Evolutionary conservation across 2,797 vertebrate genomes (phyloP).

Genomic region (Lagorchestes hirsutus): DNA sequence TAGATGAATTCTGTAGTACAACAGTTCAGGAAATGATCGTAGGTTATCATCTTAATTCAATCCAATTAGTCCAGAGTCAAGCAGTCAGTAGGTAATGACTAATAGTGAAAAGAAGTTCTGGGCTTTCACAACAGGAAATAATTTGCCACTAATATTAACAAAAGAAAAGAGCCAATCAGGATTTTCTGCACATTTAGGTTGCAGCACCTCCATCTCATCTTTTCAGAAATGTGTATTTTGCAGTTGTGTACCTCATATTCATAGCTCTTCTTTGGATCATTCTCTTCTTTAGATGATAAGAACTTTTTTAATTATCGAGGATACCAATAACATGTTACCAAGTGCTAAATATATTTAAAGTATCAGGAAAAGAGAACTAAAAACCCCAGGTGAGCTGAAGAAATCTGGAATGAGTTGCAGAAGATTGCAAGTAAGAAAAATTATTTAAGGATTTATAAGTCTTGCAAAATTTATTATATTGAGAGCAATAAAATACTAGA

Average conservation of each 20-base stretch:
- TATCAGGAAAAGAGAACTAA: conserved; percentile 12
- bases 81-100: background rate
- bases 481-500: background rate
- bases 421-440: background rate
- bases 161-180: background rate
- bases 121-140: background rate
- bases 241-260: background rate
- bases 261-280: background rate
- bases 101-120: background rate
- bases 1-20: background rate
- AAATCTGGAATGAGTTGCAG: background rate
- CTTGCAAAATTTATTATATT: background rate
- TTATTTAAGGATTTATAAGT: background rate
- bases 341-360: background rate
- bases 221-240: conserved; percentile 5
- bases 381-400: background rate
- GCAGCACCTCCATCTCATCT: background rate
- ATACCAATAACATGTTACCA: background rate
- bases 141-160: background rate
- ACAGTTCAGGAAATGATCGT: background rate
- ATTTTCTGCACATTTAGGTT: conserved; percentile 1
- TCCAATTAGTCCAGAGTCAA: background rate
- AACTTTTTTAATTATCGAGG: background rate
- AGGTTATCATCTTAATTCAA: background rate
- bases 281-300: conserved; percentile 1